These are phyloP conservation scores for Cryptotermes secundus DNA, from an alignment of 1,140 invertebrate species.

Conservation along the genomic window DNA sequence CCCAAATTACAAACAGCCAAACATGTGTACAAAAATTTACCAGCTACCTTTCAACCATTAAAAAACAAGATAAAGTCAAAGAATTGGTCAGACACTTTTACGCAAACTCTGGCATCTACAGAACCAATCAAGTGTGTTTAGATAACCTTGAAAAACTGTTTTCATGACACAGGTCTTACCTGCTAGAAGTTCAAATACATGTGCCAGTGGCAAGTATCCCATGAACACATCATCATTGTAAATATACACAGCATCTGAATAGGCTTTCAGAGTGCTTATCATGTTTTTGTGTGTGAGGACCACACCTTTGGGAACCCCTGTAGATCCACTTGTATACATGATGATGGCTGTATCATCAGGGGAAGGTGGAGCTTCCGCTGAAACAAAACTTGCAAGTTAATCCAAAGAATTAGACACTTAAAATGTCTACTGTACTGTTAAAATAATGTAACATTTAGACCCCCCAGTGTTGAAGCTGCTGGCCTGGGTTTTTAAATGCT, in stretches of 20 bases:
- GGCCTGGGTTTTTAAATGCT: too few relatives aligned
- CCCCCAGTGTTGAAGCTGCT: too few relatives aligned
- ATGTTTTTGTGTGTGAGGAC: constrained; percentile 89
- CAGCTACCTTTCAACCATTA: not conserved
- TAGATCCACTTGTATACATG: constrained; percentile 96
- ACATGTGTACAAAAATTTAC: too few relatives aligned
- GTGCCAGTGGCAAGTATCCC: constrained; percentile 94
- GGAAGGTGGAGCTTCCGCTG: constrained; percentile 57
- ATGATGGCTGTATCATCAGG: constrained; percentile 84
- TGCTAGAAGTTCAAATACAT: constrained; percentile 92
- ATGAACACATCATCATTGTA: constrained; percentile 79
- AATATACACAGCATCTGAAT: constrained; percentile 75
- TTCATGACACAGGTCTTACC: constrained; percentile 48
- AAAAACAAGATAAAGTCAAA: not conserved
- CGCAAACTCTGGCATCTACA: too few relatives aligned
- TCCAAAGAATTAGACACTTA: too few relatives aligned
- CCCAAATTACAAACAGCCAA: too few relatives aligned
- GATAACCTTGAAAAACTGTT: not conserved
- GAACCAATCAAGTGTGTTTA: constrained; percentile 33
- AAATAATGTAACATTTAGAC: too few relatives aligned
- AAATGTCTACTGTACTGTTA: too few relatives aligned
- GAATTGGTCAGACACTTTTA: too few relatives aligned
- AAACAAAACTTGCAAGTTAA: not conserved
- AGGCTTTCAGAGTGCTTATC: constrained; percentile 83
- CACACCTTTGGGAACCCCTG: constrained; percentile 86